Percentiles rank a stretch among this genome's conserved stretches.
Conservation (phyloP, 2,888 invertebrate species). For the Drosophila mettleri region DNA sequence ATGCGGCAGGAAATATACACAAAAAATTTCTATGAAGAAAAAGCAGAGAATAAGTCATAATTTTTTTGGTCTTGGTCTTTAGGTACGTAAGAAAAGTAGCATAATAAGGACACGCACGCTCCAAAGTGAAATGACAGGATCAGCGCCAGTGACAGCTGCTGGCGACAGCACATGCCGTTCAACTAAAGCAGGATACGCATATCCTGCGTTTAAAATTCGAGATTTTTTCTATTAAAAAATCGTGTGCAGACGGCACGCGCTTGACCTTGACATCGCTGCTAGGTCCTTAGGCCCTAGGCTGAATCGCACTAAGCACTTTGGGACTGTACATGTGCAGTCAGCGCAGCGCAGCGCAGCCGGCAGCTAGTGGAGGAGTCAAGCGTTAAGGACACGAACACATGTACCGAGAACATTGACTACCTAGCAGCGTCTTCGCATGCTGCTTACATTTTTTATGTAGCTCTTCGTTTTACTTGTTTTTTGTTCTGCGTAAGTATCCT, state of each 20-base stretch:
- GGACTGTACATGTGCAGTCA: conserved; percentile 31
- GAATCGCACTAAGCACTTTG: conserved; percentile 9
- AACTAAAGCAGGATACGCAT: conserved; percentile 75
- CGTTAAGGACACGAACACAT: conserved; percentile 26
- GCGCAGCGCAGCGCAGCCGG: conserved; percentile 38
- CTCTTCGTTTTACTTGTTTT: conserved; percentile 53
- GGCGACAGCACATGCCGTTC: conserved; percentile 59
- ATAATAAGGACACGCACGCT: conserved; percentile 68
- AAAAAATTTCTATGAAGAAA: conserved; percentile 50
- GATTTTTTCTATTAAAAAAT: conserved; percentile 78
- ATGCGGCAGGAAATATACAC: conserved; percentile 42
- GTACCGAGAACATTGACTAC: conserved; percentile 23
- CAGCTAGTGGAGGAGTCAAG: conserved; percentile 53
- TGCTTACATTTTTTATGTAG: conserved; percentile 52
- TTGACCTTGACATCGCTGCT: conserved; percentile 75
- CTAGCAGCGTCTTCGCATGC: conserved; percentile 40
- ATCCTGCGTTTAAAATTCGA: conserved; percentile 69
- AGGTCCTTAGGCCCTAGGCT: conserved; percentile 33
- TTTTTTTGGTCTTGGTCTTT: conserved; percentile 45
- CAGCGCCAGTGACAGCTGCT: conserved; percentile 68
- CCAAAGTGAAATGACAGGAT: conserved; percentile 71
- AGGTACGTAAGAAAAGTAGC: conserved; percentile 30
- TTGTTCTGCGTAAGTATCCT: conserved; percentile 61
- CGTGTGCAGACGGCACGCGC: conserved; percentile 59
- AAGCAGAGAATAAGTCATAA: conserved; percentile 46